Evolutionary conservation across 23 tunicate species (phyloP).

Genomic region (Ascidia mentula): DNA sequence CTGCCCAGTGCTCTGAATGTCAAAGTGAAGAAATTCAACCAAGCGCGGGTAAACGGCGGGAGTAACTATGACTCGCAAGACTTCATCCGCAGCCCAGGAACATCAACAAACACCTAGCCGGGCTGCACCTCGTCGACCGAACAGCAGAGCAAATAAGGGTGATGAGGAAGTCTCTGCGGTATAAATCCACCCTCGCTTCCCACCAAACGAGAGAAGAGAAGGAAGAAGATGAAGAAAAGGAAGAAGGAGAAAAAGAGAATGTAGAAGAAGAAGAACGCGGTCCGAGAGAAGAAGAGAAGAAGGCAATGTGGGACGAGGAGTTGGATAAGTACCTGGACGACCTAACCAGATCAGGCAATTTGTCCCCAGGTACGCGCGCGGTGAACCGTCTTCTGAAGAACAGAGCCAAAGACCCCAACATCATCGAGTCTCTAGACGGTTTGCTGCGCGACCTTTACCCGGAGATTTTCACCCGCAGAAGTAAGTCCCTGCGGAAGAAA

Average conservation of each 20-base stretch:
- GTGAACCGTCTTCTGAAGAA: neutral
- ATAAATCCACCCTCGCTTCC: neutral
- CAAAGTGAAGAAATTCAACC: too few relatives aligned
- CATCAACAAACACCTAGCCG: neutral
- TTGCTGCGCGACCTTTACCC: neutral
- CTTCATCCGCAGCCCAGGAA: neutral
- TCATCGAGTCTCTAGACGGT: neutral
- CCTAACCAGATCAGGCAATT: neutral
- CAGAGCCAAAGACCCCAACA: neutral
- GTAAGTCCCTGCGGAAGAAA: neutral
- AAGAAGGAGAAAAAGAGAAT: too few relatives aligned
- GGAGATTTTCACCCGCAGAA: neutral
- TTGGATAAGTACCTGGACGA: neutral
- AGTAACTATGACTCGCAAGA: neutral
- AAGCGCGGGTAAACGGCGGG: too few relatives aligned
- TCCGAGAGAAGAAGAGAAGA: neutral
- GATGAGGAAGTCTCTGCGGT: conserved; percentile 13
- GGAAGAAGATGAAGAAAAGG: too few relatives aligned
- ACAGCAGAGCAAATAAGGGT: conserved; percentile 25
- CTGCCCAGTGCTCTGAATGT: too few relatives aligned
- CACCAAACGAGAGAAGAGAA: too few relatives aligned
- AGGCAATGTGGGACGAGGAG: neutral
- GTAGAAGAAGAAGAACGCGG: too few relatives aligned
- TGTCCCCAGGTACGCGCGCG: neutral
- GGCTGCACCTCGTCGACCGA: conserved; percentile 15